Percentiles rank a stretch among this genome's conserved stretches.
Conservation (phyloP, 2,888 invertebrate species). For the Leptogaster cylindrica region DNA sequence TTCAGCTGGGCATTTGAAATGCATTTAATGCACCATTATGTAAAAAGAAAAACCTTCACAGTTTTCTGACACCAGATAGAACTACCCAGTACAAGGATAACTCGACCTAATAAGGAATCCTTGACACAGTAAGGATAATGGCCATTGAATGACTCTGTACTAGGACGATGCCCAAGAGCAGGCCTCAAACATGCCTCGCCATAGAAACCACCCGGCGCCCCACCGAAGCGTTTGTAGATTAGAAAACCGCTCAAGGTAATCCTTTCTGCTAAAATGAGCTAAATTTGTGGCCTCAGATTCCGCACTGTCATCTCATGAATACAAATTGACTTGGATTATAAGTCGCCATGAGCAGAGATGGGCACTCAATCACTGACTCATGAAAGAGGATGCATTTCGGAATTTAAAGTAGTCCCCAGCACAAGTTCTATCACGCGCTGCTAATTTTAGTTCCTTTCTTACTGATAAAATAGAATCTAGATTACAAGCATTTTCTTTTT, state of each 20-base stretch:
- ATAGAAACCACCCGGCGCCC: not conserved
- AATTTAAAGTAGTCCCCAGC: not conserved
- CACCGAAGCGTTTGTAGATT: not conserved
- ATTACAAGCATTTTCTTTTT: no score
- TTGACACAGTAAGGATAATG: slow-evolving; percentile 27
- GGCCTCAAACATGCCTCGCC: not conserved
- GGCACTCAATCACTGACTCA: no score
- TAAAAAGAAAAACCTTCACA: slow-evolving; percentile 23
- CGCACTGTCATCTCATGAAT: slow-evolving; percentile 18
- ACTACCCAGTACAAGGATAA: slow-evolving; percentile 17
- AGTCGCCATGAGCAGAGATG: no score
- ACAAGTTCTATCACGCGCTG: no score
- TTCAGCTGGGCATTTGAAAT: slow-evolving; percentile 11
- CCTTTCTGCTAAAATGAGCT: not conserved
- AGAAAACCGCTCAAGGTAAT: slow-evolving; percentile 5
- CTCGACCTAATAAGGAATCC: slow-evolving; percentile 32
- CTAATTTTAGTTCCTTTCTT: no score
- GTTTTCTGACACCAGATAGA: slow-evolving; percentile 7
- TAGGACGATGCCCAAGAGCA: not conserved
- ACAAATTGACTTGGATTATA: slow-evolving; percentile 18
- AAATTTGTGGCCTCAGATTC: slow-evolving; percentile 23
- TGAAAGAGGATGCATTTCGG: not conserved
- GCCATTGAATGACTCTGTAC: slow-evolving; percentile 18
- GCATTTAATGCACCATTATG: slow-evolving; percentile 30
- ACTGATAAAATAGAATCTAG: no score